A percentile compares a stretch with the other conserved stretches of the same genome.
Conservation (phyloP, 1,140 invertebrate species). For the Macrosteles quadrilineatus region DNA sequence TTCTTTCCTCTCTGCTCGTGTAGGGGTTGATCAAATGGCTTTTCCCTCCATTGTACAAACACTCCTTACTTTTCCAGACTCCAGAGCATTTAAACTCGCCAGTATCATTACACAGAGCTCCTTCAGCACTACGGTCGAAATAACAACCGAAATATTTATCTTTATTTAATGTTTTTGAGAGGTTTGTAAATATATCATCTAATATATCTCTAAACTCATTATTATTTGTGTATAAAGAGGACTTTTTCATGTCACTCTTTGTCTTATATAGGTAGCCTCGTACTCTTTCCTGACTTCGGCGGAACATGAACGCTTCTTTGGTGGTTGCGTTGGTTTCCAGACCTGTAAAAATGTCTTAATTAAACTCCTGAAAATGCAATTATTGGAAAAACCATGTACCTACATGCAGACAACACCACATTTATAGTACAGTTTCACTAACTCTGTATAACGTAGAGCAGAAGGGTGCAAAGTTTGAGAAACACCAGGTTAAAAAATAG, state of each 20-base stretch:
- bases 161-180: constrained; percentile 64
- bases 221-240: constrained; percentile 58
- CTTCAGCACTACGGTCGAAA: constrained; percentile 61
- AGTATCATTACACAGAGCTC: constrained; percentile 60
- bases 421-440: no score
- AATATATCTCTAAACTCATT: constrained; percentile 57
- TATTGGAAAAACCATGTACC: no score
- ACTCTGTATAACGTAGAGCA: no score
- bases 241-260: constrained; percentile 68
- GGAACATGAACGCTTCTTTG: constrained; percentile 79
- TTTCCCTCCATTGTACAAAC: constrained; percentile 34
- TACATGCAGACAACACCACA: no score
- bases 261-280: constrained; percentile 76
- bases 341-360: no score
- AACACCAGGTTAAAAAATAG: no score
- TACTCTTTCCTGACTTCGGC: constrained; percentile 75
- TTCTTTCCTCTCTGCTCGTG: constrained; percentile 72
- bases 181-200: constrained; percentile 60
- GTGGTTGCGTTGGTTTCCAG: constrained; percentile 66
- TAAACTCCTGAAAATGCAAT: no score
- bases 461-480: no score
- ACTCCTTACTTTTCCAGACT: constrained; percentile 59
- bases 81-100: constrained; percentile 80
- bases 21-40: constrained; percentile 84
- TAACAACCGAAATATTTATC: constrained; percentile 73